These are phyloP conservation scores for Phaethornis superciliosus DNA, from an alignment of 2,113 vertebrate species.

Conservation along the genomic window DNA sequence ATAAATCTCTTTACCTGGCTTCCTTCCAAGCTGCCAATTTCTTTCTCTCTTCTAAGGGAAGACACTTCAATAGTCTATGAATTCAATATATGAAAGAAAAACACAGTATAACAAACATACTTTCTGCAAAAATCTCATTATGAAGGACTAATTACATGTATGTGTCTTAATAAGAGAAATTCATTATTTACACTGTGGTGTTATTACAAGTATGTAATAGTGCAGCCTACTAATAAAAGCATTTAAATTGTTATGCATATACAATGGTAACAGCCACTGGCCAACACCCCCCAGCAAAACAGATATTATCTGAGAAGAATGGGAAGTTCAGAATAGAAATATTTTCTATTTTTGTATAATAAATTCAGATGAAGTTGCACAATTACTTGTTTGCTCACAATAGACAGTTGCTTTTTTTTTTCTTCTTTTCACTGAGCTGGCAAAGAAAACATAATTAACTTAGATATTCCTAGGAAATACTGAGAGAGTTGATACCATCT, in stretches of 20 bases:
- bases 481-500: background rate
- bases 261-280: background rate
- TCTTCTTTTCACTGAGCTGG: background rate
- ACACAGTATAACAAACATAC: background rate
- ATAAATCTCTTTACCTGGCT: background rate
- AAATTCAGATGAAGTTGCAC: background rate
- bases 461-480: background rate
- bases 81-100: background rate
- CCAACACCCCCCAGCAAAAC: background rate
- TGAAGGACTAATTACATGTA: background rate
- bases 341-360: background rate
- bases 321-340: background rate
- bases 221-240: background rate
- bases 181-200: background rate
- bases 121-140: background rate
- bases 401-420: background rate
- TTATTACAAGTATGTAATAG: fast-evolving
- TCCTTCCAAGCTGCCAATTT: background rate
- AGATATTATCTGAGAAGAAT: background rate
- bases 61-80: background rate
- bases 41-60: background rate
- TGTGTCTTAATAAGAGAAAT: background rate
- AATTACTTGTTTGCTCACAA: background rate
- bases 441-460: background rate
- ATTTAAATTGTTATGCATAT: background rate